A percentile compares a stretch with the other conserved stretches of the same genome.
Conservation (phyloP, 1,140 invertebrate genomes). For the Solenopsis fugax region DNA sequence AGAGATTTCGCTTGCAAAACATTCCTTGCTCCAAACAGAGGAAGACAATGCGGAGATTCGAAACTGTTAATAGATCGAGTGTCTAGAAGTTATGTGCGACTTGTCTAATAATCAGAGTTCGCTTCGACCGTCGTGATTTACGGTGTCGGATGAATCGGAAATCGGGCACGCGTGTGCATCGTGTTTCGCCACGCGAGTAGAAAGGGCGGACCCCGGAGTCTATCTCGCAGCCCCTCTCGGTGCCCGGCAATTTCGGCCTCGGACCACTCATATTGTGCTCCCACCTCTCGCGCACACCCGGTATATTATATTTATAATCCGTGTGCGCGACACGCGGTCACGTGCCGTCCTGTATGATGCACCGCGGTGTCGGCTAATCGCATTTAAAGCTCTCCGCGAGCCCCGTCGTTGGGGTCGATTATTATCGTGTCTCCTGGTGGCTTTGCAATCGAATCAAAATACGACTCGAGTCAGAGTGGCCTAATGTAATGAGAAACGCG, state of each 20-base stretch:
- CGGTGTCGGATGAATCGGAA: conserved; percentile 26
- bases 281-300: conserved; percentile 58
- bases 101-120: conserved; percentile 74
- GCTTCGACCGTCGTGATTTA: conserved; percentile 70
- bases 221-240: conserved; percentile 34
- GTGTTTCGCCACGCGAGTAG: background rate
- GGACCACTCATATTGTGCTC: conserved; percentile 44
- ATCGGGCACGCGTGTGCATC: conserved; percentile 20
- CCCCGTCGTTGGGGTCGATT: conserved; percentile 70
- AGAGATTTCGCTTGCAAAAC: background rate
- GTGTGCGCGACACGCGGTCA: conserved; percentile 83
- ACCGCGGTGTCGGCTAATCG: conserved; percentile 80
- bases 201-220: conserved; percentile 16
- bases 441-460: conserved; percentile 79
- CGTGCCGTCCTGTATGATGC: conserved; percentile 79
- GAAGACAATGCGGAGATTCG: background rate
- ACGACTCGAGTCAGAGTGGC: conserved; percentile 68
- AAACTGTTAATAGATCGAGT: conserved; percentile 22
- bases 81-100: conserved; percentile 11
- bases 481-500: conserved; percentile 77
- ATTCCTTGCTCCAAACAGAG: background rate
- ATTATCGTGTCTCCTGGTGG: conserved; percentile 76
- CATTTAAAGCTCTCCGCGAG: conserved; percentile 82
- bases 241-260: conserved; percentile 62
- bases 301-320: conserved; percentile 87